A percentile compares a stretch with the other conserved stretches of the same genome.
phyloP scores from a whole-genome alignment of 1,140 invertebrate species.

The Triops cancriformis region DNA sequence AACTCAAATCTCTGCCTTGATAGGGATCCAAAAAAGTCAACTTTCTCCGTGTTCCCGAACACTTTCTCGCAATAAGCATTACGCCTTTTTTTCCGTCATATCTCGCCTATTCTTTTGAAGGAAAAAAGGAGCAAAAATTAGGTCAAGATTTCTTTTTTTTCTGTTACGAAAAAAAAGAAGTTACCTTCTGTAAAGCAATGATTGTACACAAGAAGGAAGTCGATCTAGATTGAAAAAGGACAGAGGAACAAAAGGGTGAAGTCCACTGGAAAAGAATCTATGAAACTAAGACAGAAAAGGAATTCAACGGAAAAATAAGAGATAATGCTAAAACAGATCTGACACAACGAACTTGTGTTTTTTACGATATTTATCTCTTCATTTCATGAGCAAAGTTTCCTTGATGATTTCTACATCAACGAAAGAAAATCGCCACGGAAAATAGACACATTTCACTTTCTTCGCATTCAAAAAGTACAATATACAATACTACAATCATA shows the following conservation, averaged over 20 bases:
- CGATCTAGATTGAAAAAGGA: background rate
- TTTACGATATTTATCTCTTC: background rate
- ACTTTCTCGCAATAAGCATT: background rate
- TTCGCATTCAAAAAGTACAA: too few species aligned
- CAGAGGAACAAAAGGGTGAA: background rate
- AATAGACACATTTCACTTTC: too few species aligned
- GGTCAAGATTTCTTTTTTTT: conserved; percentile 11
- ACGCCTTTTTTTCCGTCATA: background rate
- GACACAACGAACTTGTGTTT: background rate
- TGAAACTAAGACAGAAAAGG: too few species aligned
- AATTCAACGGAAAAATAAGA: too few species aligned
- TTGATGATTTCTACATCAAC: too few species aligned
- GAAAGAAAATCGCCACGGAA: too few species aligned
- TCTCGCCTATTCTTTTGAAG: background rate
- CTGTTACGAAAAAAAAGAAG: background rate
- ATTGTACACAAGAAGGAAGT: background rate
- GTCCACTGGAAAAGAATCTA: too few species aligned
- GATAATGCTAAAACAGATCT: background rate
- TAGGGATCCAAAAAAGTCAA: background rate
- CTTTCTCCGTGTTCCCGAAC: background rate
- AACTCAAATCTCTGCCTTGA: background rate
- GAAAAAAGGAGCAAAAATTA: background rate
- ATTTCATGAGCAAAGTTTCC: too few species aligned
- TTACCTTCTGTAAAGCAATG: background rate
- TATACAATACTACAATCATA: too few species aligned